Evolutionary conservation across 1,140 invertebrate species (phyloP), one percentile per base, ranked within the genome.

Genomic region (Caenorhabditis remanei): DNA sequence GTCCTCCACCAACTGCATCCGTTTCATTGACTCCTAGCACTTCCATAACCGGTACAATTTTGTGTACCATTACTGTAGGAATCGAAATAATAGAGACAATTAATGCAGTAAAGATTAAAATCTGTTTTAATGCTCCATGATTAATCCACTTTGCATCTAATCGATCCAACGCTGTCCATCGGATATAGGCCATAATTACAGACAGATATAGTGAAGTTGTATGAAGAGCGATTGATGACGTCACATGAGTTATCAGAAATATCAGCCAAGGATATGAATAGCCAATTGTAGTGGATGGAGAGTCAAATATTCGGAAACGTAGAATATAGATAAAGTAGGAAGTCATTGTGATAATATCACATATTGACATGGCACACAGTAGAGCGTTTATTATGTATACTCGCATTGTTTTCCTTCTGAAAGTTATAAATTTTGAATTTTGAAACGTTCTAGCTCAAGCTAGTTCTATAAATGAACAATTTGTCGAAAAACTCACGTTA

Each of bases 401-500:
- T 56, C 87, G 43, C 89, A 89, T 89, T 21, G 65, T 58, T 21
- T 61, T 65, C 5, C 96, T 94, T 21, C 83, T 88, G 63, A 88
- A 87, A 87, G 41, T 24, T n/a, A 40, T 13, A 43, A 8, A 58
- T 19, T 19, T 58, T 58, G 0, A 3, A 24, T 32, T 19, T 16
- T 43, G 19, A 0, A 46, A 41, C 4, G 8, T 41, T 19, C 6
- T 0, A 85, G 14, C 75, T 43, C 56, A 13, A 13, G 7, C 9
- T 32, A 32, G 0, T 32, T 32, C 2, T 32, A 32, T 32, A 1
- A 32, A 32, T 32, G 32, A 32, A 32, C 32, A 32, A 32, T 11
- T 84, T 24, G 71, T 14, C 16, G 11, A 58, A 75, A 53, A 56
- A 63, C 87, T 85, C 50, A 82, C 2, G 96, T 97, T 48, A 98